Evolutionary conservation across 2,113 vertebrate genomes (phyloP), one percentile per base, ranked within the genome.

Genomic region (Marcusenius ussheri): DNA sequence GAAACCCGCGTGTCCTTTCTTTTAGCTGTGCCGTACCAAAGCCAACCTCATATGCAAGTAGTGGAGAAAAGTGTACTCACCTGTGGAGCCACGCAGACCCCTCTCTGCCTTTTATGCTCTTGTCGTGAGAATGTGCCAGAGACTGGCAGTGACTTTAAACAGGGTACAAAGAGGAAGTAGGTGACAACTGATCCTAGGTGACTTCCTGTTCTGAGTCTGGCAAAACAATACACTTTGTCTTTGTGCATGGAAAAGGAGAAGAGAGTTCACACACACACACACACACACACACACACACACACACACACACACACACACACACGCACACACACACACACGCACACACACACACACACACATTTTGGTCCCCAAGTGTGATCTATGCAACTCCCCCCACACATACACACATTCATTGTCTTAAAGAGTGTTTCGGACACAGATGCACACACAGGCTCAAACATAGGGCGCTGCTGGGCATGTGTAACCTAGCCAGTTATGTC

Each of bases 201-300:
- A 95, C 95, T 96, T 96, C 96, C 96, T 93, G 1, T 80, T 95
- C 92, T 91, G 35, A 77, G 91, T 89, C 90, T 58, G 83, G 56
- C 83, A 90, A 92, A 94, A 95, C 96, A 95, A 95, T 93, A 91
- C 91, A 93, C 94, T 93, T 94, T 93, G 91, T 94, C 84, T 93
- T 66, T 93, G 45, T 87, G 21, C 15, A 42, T 15, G 77, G 89
- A 51, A 85, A 89, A 89, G 51, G 19, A 83, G 90, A 88, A 88
- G 86, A 46, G 53, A n/a, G n/a, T 8, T 4, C 47, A 53, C 51
- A 74, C 95, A 95, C 95, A 93, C 88, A 85, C 50, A 77, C 49
- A 83, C 27, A 83, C 46, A 89, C 66, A 89, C 62, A 89, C 19
- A 88, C 53, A 49, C 11, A 51, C 50, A 51, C 50, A 51, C 15